These are phyloP conservation scores for Drosophila lacicola DNA, from an alignment of 2,888 invertebrate species.

Conservation along the genomic window DNA sequence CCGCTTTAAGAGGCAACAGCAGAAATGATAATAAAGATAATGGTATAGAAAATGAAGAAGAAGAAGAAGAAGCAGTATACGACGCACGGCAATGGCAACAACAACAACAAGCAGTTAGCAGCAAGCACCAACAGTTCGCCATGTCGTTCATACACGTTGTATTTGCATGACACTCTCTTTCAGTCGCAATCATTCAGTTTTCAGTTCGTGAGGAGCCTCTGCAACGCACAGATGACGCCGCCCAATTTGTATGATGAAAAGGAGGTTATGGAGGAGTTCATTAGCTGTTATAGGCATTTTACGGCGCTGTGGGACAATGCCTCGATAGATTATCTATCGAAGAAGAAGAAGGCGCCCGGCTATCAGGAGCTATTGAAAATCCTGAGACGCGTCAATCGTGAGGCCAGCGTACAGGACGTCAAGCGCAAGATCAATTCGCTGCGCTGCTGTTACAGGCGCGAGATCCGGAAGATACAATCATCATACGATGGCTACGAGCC, in stretches of 20 bases:
- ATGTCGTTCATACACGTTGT: slow-evolving; percentile 40
- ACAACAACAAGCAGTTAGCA: neutral
- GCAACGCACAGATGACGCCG: slow-evolving; percentile 17
- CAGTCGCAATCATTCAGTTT: slow-evolving; percentile 49
- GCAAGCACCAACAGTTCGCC: neutral
- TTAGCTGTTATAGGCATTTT: slow-evolving; percentile 64
- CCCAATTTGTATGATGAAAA: slow-evolving; percentile 57
- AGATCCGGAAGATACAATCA: slow-evolving; percentile 56
- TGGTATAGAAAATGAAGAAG: neutral
- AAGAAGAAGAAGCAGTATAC: neutral
- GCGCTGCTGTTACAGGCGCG: slow-evolving; percentile 66
- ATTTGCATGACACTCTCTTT: slow-evolving; percentile 43
- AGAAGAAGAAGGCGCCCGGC: slow-evolving; percentile 53
- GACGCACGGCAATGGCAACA: slow-evolving; percentile 3
- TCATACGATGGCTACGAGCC: slow-evolving; percentile 50
- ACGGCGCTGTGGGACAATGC: slow-evolving; percentile 57
- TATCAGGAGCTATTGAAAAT: slow-evolving; percentile 61
- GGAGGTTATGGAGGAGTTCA: slow-evolving; percentile 66
- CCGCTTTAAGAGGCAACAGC: slow-evolving; percentile 40
- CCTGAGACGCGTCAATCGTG: slow-evolving; percentile 51
- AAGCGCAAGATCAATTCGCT: slow-evolving; percentile 69
- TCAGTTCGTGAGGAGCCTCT: slow-evolving; percentile 25
- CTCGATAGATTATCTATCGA: slow-evolving; percentile 51
- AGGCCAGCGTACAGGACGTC: slow-evolving; percentile 52
- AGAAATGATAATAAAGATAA: slow-evolving; percentile 9